Evolutionary conservation across 2,797 vertebrate genomes (phyloP).

Genomic region (Aratinga solstitialis): DNA sequence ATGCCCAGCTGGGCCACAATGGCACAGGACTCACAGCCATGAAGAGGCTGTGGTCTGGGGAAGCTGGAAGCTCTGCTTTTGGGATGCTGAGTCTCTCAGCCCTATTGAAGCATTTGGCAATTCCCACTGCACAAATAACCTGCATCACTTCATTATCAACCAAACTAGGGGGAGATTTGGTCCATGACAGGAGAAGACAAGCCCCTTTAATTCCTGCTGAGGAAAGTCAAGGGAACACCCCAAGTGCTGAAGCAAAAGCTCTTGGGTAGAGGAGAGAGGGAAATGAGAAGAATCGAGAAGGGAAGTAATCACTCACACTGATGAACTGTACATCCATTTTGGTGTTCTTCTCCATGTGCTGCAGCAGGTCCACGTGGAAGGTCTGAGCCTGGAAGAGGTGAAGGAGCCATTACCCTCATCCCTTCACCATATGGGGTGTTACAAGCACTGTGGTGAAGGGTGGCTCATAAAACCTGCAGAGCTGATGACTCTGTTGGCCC

Average conservation of each 20-base stretch:
- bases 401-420: neutral
- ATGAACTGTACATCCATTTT: constrained; percentile 95
- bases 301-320: constrained; percentile 75
- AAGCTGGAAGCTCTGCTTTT: neutral
- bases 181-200: neutral
- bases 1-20: neutral
- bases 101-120: fast-evolving
- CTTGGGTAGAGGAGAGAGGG: neutral
- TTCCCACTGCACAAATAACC: neutral
- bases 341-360: constrained; percentile 95
- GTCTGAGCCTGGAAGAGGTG: constrained; percentile 83
- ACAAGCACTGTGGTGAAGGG: neutral
- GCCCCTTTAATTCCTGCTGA: neutral
- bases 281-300: neutral
- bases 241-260: neutral
- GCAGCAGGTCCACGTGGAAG: constrained; percentile 90
- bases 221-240: neutral
- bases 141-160: neutral
- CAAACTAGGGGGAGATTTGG: neutral
- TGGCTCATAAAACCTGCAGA: neutral
- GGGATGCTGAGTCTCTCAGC: neutral
- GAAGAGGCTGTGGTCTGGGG: neutral
- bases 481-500: neutral
- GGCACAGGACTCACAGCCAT: neutral
- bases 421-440: neutral